A percentile compares a stretch with the other conserved stretches of the same genome.
Evolutionary conservation across 2,113 vertebrate genomes (phyloP).

Genomic region (Cinclus cinclus): DNA sequence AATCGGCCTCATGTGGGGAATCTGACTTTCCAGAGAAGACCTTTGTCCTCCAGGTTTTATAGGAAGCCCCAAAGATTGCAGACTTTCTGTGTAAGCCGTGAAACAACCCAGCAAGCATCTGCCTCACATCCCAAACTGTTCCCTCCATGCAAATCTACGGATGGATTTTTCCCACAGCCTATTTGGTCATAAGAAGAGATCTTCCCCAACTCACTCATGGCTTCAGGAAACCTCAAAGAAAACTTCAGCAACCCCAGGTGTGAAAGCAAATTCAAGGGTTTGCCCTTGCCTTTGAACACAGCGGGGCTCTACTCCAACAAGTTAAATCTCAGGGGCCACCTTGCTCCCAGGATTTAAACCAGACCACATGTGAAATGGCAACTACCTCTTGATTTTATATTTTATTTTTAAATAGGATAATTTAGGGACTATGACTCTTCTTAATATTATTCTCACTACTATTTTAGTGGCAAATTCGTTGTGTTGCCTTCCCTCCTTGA

Average conservation of each 20-base stretch:
- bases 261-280: slow-evolving; percentile 30
- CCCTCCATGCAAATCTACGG: neutral
- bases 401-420: slow-evolving; percentile 64
- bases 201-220: neutral
- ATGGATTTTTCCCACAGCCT: neutral
- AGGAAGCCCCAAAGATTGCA: neutral
- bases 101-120: neutral
- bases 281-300: slow-evolving; percentile 68
- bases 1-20: neutral
- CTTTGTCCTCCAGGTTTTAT: slow-evolving; percentile 24
- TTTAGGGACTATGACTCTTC: slow-evolving; percentile 23
- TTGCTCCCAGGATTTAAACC: slow-evolving; percentile 74
- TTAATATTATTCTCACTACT: neutral
- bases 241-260: neutral
- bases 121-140: neutral
- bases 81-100: neutral
- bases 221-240: neutral
- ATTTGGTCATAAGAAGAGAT: neutral
- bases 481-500: slow-evolving; percentile 65
- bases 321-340: slow-evolving; percentile 63
- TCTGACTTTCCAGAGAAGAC: neutral
- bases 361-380: slow-evolving; percentile 73
- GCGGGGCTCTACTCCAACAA: slow-evolving; percentile 61
- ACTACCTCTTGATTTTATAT: slow-evolving; percentile 64
- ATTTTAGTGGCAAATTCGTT: slow-evolving; percentile 49